Evolutionary conservation across 2,888 invertebrate species (phyloP), one percentile per base, ranked within the genome.

Genomic region (Brachypterus glaber): DNA sequence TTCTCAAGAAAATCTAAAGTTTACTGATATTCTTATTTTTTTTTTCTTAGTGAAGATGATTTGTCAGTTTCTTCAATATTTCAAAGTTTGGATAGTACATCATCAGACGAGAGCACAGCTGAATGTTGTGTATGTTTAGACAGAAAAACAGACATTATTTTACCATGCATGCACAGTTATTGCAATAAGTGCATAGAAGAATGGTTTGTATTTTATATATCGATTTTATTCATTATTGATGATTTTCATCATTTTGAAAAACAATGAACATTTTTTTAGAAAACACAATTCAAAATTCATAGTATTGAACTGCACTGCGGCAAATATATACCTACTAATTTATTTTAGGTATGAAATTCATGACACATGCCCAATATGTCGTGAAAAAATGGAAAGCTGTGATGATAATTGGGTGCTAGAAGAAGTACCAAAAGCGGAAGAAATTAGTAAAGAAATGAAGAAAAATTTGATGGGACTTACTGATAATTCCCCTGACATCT

Each of bases 71-170:
- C 67, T 2, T 54, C 43, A 40, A 48, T 70, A 18, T 57, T 69
- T 50, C 57, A 64, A 34, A 56, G 63, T 38, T 32, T 49, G 4
- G 41, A 44, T 24, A 30, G 34, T 13, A 41, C 32, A 15, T n/a
- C 43, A 11, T 57, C 64, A n/a, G 55, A 57, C 12, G 53, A 55
- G 3, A 45, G 37, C 8, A 30, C 38, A 17, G 52, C 68, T 33
- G 79, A 80, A 55, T 83, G 82, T 53, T 77, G 77, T 53, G 82
- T 83, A 51, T 83, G 83, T 58, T 71, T 82, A 62, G 82, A 83
- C 55, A 63, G 79, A 37, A 72, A 72, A 52, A 76, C 78, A 1
- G 79, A 81, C 57, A 71, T 80, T 17, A 73, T 77, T 44, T 62
- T 83, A 43, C 77, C 79, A 2, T 83, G 83, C 59, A 68, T 77